Base-by-base conservation (phyloP, 2,797 vertebrate genomes). In the Clarias fuscus region DNA sequence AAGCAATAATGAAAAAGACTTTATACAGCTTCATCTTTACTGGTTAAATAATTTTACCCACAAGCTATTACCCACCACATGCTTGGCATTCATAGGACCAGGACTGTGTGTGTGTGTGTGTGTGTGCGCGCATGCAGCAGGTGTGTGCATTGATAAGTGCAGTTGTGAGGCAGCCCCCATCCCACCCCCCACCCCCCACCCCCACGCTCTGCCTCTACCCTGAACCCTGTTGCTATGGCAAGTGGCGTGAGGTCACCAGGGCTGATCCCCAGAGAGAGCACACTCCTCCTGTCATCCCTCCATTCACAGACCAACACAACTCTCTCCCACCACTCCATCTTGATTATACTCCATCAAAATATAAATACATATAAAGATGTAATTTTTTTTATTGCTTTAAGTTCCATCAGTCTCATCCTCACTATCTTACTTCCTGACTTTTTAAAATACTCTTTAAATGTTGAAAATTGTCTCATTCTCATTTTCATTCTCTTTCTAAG, bases 161-260 rank as follows among this genome's bases (percentile, higher is more conserved):
- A 89, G 76, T 85, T 79, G 87, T 88, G 86, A 80, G 18, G n/a
- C 71, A 86, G 77, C 75, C 86, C 89, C 84, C 67, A 85, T 85
- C 61, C 85, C 85, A 40, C 48, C 48, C 48, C 33, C 33, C 33
- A 33, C 33, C 79, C 85, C 89, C 85, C 67, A 85, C 89, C 79
- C 85, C 85, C 40, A 27, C n/a, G 53, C 70, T 43, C 75, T 62
- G 80, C 37, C 88, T 77, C 86, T 67, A 84, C 86, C 61, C 75
- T 48, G 58, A 71, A 73, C 75, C 82, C 82, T 89, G 90, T 90
- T 90, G 85, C 90, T 87, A 90, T 89, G 88, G 82, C 84, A 87
- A 90, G 90, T 89, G 90, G 90, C 90, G 86, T 90, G 85, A 88
- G 90, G 84, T 90, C 90, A 88, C 43, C 58, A 56, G 86, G 88